These are phyloP conservation scores for Liodrosophila aerea DNA, from an alignment of 2,888 invertebrate species.

Conservation along the genomic window DNA sequence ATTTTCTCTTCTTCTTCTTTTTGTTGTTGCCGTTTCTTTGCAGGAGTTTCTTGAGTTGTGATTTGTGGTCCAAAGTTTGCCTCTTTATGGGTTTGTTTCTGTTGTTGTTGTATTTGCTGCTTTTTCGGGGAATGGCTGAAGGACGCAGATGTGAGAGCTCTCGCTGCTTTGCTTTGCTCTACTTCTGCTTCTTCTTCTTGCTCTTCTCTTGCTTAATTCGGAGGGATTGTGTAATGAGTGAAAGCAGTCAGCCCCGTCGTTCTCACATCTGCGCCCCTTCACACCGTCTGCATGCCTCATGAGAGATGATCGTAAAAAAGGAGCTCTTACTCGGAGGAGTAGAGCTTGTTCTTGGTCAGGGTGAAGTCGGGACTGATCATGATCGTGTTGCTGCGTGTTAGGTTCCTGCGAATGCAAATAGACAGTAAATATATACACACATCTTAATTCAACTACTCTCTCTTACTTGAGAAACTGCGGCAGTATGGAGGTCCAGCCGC, in stretches of 20 bases:
- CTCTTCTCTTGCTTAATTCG: conserved; percentile 55
- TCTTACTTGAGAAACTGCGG: conserved; percentile 96
- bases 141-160: conserved; percentile 36
- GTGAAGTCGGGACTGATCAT: conserved; percentile 94
- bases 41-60: conserved; percentile 50
- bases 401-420: conserved; percentile 85
- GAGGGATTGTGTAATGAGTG: conserved; percentile 73
- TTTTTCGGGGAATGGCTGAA: conserved; percentile 15
- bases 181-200: conserved; percentile 34
- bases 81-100: conserved; percentile 63
- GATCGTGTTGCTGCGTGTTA: conserved; percentile 92
- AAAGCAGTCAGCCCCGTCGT: conserved; percentile 39
- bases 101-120: conserved; percentile 22
- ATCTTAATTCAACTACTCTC: background rate
- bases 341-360: conserved; percentile 95
- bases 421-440: conserved; percentile 20
- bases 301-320: conserved; percentile 1
- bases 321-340: conserved; percentile 84
- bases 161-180: conserved; percentile 14
- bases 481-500: conserved; percentile 93
- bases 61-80: conserved; percentile 76
- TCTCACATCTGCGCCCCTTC: conserved; percentile 44
- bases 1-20: conserved; percentile 50
- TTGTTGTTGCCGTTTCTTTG: conserved; percentile 48
- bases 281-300: conserved; percentile 33